Base-by-base conservation (phyloP, 2,888 invertebrate species). In the Macrophya alboannulata region DNA sequence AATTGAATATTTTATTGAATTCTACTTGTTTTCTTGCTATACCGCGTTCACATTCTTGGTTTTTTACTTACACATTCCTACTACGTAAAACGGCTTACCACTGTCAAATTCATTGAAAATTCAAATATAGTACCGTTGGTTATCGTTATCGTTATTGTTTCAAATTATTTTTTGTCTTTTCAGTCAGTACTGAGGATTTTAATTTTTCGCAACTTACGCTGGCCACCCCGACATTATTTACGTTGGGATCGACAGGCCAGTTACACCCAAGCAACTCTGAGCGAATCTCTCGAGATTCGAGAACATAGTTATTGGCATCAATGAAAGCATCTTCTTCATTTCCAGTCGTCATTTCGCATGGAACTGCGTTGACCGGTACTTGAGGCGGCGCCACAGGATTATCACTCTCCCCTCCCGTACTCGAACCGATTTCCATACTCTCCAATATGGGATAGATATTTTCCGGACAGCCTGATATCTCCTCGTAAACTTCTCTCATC, bases 251-350 rank as follows among this genome's bases (percentile, higher is more conserved):
- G 12, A 88, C 88, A 17, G 91, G 90, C 93, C 93, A 93, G 82
- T 90, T 92, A 85, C 92, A 92, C 82, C 93, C 93, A 68, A 92
- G 87, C 93, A 93, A 93, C 88, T 93, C 93, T 0, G 92, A 92
- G 62, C 94, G 92, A 84, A 95, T 95, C 89, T 95, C 95, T 81
- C 95, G 95, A 15, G 96, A 96, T 92, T 96, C 96, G 88, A 97
- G 94, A 85, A 97, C 96, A 91, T 97, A 97, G 90, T 96, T 97
- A 91, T 97, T 97, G n/a, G 97, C 97, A 94, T 97, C 97, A 86
- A 96, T 95, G 89, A 97, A 96, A 89, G 94, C 94, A 89, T 95
- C 95, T 84, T 95, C 95, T 85, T 95, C 95, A 59, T 93, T 94
- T 59, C 93, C 94, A n/a, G 91, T 92, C 85, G 92, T 93, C 87